Conservation (phyloP, 2,113 vertebrate genomes). For the Aramus guarauna region DNA sequence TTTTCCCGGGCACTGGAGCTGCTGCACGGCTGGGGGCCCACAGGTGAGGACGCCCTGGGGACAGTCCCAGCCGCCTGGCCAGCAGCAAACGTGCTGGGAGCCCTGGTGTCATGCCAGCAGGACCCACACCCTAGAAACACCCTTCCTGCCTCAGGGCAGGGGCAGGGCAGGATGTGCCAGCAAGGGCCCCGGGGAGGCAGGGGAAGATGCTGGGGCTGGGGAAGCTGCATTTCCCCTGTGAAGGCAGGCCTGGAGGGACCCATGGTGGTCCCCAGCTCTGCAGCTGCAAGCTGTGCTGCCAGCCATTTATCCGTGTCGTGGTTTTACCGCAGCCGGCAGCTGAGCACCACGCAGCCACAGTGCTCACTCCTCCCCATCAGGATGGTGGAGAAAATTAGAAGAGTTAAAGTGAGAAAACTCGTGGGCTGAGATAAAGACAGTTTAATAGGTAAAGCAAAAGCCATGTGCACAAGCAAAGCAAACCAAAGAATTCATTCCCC, state of each 20-base stretch:
- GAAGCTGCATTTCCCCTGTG: background rate
- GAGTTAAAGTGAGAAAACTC: no score
- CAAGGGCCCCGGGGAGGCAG: no score
- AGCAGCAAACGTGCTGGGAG: accelerated
- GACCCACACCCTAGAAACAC: background rate
- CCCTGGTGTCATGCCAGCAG: background rate
- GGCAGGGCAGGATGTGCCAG: background rate
- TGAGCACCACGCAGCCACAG: no score
- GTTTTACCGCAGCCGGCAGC: no score
- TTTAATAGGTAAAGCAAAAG: no score
- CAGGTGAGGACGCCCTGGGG: background rate
- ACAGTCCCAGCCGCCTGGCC: accelerated
- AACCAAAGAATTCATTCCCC: no score
- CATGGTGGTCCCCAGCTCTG: accelerated
- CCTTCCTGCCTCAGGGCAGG: background rate
- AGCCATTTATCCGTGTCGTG: background rate
- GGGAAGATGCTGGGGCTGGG: background rate
- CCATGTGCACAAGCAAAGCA: no score
- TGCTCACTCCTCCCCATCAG: no score
- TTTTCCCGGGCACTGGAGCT: accelerated
- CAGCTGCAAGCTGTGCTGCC: background rate
- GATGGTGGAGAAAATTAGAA: no score
- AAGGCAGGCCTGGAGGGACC: background rate
- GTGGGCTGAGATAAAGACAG: no score
- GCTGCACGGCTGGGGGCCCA: accelerated